Evolutionary conservation across 1,140 invertebrate species (phyloP).

Genomic region (Zaprionus africanus): DNA sequence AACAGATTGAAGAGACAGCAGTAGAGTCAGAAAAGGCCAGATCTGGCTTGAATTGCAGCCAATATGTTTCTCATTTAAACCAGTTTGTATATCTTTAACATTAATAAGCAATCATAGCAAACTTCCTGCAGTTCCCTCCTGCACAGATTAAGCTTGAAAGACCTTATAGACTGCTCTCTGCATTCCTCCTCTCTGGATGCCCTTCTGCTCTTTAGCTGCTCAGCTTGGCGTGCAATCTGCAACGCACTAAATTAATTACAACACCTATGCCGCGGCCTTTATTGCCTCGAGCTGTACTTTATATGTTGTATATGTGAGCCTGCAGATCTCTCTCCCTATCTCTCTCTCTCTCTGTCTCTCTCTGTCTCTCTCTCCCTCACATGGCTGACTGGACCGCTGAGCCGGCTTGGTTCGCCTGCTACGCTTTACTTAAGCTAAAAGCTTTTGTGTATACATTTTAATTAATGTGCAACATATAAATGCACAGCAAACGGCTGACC

Average conservation of each 20-base stretch:
- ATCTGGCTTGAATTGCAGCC: too few species aligned
- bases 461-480: conserved; percentile 55
- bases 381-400: conserved; percentile 1
- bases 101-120: not conserved
- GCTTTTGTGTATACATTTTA: conserved; percentile 81
- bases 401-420: conserved; percentile 35
- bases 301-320: not conserved
- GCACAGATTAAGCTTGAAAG: not conserved
- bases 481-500: conserved; percentile 46
- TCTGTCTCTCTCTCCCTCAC: not conserved
- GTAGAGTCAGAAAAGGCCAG: too few species aligned
- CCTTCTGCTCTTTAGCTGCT: not conserved
- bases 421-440: conserved; percentile 77
- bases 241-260: conserved; percentile 10
- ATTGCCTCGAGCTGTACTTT: not conserved
- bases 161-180: not conserved
- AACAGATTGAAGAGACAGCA: too few species aligned
- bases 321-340: not conserved
- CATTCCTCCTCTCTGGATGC: too few species aligned
- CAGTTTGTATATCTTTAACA: too few species aligned
- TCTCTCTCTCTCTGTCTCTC: not conserved
- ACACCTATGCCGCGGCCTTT: conserved; percentile 7
- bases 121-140: not conserved
- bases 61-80: too few species aligned
- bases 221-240: not conserved